A percentile compares a stretch with the other conserved stretches of the same genome.
Conservation (phyloP, 2,113 vertebrate species). For the Perca schrenkii region DNA sequence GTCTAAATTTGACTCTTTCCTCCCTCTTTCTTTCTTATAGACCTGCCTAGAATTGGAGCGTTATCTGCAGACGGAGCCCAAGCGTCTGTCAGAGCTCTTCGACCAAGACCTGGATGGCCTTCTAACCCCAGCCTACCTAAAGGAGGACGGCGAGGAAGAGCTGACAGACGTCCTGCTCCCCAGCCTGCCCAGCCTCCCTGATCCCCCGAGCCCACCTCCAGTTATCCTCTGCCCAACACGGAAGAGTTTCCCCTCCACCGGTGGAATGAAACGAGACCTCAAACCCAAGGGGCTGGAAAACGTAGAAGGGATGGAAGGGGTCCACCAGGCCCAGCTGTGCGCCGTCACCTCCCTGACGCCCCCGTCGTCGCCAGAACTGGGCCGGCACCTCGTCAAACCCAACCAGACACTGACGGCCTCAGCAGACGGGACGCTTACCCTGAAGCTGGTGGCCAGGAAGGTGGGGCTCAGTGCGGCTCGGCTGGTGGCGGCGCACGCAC, state of each 20-base stretch:
- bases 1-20: conserved; percentile 24
- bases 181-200: conserved; percentile 84
- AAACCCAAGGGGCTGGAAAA: conserved; percentile 66
- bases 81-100: conserved; percentile 93
- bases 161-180: conserved; percentile 88
- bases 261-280: conserved; percentile 83
- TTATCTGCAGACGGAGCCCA: conserved; percentile 97
- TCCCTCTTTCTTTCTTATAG: conserved; percentile 79
- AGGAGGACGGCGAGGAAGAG: conserved; percentile 89
- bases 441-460: conserved; percentile 96
- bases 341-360: conserved; percentile 98
- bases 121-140: conserved; percentile 89
- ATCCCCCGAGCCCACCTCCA: conserved; percentile 87
- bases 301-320: conserved; percentile 70
- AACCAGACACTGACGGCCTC: conserved; percentile 91
- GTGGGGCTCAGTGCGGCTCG: conserved; percentile 90
- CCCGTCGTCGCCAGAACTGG: conserved; percentile 96
- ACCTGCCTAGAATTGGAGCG: conserved; percentile 98
- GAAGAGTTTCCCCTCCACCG: conserved; percentile 85
- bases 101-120: conserved; percentile 94
- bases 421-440: conserved; percentile 91
- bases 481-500: conserved; percentile 86
- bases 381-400: conserved; percentile 94
- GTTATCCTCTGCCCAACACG: conserved; percentile 75
- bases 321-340: conserved; percentile 96